Conservation (phyloP, 1,140 invertebrate species). For the Formica exsecta region DNA sequence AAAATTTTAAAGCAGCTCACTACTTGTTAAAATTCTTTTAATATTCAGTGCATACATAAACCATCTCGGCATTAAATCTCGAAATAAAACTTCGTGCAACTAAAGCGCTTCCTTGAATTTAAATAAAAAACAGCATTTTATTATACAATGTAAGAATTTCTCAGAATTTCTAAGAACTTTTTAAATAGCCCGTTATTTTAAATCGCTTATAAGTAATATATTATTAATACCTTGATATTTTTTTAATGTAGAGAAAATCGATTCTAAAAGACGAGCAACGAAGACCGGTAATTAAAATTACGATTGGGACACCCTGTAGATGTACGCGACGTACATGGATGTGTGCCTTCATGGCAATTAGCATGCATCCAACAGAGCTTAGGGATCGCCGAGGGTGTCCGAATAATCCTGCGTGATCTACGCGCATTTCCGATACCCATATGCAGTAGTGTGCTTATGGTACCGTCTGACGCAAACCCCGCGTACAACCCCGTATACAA, state of each 20-base stretch:
- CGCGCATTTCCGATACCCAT: conserved; percentile 76
- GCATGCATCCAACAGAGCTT: conserved; percentile 78
- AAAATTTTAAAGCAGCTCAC: background rate
- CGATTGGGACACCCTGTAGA: conserved; percentile 40
- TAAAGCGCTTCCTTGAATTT: background rate
- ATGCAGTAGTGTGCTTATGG: conserved; percentile 70
- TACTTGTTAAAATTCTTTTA: background rate
- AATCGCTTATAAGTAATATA: background rate
- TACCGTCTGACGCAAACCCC: conserved; percentile 60
- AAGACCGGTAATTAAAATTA: conserved; percentile 5
- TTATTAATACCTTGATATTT: background rate
- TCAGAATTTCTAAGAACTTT: background rate
- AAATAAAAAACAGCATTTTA: background rate
- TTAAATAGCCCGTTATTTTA: background rate
- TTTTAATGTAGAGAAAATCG: background rate
- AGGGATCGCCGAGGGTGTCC: conserved; percentile 71
- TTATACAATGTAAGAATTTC: background rate
- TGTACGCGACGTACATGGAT: conserved; percentile 44
- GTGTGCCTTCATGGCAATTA: conserved; percentile 76
- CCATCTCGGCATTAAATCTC: background rate
- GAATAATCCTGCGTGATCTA: conserved; percentile 79
- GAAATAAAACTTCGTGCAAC: background rate
- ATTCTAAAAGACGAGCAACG: background rate
- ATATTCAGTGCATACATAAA: background rate
- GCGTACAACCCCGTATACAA: conserved; percentile 47